Conservation (phyloP, 2,888 invertebrate species). For the Philereme vetulata region DNA sequence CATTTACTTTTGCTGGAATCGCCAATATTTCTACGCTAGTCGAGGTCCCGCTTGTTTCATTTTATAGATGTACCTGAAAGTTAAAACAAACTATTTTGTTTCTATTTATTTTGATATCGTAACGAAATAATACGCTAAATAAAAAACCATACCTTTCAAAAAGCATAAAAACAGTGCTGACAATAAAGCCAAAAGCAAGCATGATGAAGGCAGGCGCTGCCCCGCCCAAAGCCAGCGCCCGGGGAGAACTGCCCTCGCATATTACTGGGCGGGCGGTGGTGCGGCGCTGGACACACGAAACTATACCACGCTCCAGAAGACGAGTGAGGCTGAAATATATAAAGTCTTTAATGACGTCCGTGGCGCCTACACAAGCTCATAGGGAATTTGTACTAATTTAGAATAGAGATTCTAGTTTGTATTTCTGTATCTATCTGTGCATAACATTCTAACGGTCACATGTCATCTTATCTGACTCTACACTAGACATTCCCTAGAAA, state of each 20-base stretch:
- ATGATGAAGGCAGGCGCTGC: conserved; percentile 73
- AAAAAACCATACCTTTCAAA: conserved; percentile 54
- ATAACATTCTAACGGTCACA: no score
- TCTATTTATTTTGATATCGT: no score
- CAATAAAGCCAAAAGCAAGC: conserved; percentile 54
- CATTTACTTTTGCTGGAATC: no score
- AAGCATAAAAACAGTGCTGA: conserved; percentile 55
- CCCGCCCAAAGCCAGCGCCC: conserved; percentile 68
- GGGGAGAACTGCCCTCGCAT: conserved; percentile 65
- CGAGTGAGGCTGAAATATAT: conserved; percentile 52
- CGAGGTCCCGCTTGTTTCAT: neutral
- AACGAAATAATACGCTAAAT: no score
- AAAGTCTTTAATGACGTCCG: neutral
- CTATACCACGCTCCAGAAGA: conserved; percentile 62
- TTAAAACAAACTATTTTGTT: neutral
- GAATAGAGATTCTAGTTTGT: no score
- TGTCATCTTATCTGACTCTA: no score
- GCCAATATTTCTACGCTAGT: no score
- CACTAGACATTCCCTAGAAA: no score
- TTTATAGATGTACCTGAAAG: neutral
- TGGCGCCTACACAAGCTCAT: neutral
- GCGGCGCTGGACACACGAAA: conserved; percentile 55
- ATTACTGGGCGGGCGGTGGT: conserved; percentile 43
- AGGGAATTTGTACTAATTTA: no score
- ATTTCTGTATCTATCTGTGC: no score